Conservation (phyloP, 2,888 invertebrate species). For the Sphaeridia pumilis region DNA sequence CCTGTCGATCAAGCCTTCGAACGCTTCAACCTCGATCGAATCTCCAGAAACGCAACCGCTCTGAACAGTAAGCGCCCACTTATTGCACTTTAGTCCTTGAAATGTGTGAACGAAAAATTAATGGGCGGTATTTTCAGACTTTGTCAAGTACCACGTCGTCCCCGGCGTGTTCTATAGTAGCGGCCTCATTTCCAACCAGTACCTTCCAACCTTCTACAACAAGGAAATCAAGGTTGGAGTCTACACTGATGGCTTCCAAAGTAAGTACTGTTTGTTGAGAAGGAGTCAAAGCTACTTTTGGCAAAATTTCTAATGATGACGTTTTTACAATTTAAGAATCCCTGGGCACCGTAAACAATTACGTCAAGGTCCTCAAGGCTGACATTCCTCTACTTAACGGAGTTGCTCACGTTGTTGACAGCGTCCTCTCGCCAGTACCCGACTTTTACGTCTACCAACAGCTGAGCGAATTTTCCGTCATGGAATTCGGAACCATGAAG, state of each 20-base stretch:
- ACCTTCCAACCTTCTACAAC: constrained; percentile 37
- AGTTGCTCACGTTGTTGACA: constrained; percentile 39
- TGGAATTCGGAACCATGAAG: constrained; percentile 27
- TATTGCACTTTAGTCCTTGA: not conserved
- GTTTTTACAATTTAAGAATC: constrained; percentile 35
- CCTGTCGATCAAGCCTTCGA: constrained; percentile 26
- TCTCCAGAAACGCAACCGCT: constrained; percentile 20
- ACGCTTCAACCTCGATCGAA: constrained; percentile 13
- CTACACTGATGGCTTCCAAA: constrained; percentile 34
- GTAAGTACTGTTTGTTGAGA: constrained; percentile 37
- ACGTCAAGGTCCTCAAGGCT: constrained; percentile 35
- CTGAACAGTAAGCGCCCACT: constrained; percentile 21
- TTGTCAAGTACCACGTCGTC: constrained; percentile 38
- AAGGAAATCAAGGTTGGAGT: constrained; percentile 37
- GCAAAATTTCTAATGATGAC: too few species aligned
- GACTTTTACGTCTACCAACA: constrained; percentile 27
- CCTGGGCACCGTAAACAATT: constrained; percentile 34
- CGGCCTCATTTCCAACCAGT: constrained; percentile 37
- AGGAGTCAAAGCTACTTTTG: too few species aligned
- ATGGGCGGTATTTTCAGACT: constrained; percentile 18
- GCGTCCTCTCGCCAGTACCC: constrained; percentile 20
- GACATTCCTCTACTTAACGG: constrained; percentile 39
- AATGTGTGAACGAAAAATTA: not conserved
- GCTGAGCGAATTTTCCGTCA: constrained; percentile 24
- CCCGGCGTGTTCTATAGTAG: constrained; percentile 39